These are phyloP conservation scores for Gryllus bimaculatus DNA, from an alignment of 1,140 invertebrate species.

Conservation along the genomic window DNA sequence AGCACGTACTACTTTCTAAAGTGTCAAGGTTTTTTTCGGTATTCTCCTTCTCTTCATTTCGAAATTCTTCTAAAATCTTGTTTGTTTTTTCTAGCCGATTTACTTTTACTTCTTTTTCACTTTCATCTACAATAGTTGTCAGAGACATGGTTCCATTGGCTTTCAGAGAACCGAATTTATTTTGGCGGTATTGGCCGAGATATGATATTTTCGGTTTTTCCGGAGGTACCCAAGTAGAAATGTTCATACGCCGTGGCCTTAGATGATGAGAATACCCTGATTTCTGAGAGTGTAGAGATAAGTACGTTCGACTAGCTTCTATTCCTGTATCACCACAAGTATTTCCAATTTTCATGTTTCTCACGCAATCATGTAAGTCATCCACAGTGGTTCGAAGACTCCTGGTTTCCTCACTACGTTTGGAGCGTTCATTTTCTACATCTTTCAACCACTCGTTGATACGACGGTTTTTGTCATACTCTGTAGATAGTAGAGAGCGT, in stretches of 20 bases:
- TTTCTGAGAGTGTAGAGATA: background rate
- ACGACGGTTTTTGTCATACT: background rate
- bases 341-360: background rate
- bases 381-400: background rate
- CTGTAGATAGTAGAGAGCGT: background rate
- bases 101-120: background rate
- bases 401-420: background rate
- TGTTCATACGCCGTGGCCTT: background rate
- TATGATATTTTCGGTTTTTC: background rate
- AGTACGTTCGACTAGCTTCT: background rate
- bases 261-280: background rate
- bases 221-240: background rate
- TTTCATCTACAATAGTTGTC: too few species aligned
- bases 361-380: background rate
- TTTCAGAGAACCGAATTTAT: background rate
- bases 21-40: background rate
- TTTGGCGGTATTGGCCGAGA: background rate
- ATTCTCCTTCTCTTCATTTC: background rate
- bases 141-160: too few species aligned
- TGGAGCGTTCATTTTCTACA: background rate
- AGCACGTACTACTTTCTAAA: background rate
- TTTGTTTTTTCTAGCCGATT: background rate
- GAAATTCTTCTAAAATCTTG: background rate
- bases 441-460: background rate
- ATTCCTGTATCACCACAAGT: background rate